Evolutionary conservation across 1,140 invertebrate species (phyloP).

Genomic region (Philotrypesis tridentata): DNA sequence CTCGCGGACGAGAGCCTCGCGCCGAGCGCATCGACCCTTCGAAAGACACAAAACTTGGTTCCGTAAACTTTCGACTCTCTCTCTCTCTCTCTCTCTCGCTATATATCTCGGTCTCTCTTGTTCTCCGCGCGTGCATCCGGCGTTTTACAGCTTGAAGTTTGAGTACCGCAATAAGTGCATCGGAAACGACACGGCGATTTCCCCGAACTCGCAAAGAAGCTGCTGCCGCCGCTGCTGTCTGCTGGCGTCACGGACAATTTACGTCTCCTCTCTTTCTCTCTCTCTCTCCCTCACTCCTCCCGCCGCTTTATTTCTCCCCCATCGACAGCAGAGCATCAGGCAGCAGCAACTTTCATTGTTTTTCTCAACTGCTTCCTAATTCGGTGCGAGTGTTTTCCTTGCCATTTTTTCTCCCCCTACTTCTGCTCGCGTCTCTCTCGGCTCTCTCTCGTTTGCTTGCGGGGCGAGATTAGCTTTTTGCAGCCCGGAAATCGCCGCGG

Average conservation of each 20-base stretch:
- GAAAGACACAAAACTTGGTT: not conserved
- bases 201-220: conserved; percentile 11
- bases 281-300: too few species aligned
- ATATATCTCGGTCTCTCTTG: too few species aligned
- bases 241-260: conserved; percentile 12
- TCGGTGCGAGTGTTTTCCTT: not conserved
- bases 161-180: conserved; percentile 22
- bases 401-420: not conserved
- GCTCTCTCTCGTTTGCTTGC: not conserved
- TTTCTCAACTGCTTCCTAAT: not conserved
- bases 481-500: not conserved
- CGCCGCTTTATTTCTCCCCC: not conserved
- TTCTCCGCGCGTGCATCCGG: too few species aligned
- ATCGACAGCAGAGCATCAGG: not conserved
- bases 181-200: conserved; percentile 13
- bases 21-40: not conserved
- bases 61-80: not conserved
- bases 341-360: not conserved
- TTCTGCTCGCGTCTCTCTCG: not conserved
- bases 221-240: conserved; percentile 6
- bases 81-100: not conserved
- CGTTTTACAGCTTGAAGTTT: conserved; percentile 1
- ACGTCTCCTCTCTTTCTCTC: too few species aligned
- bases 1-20: too few species aligned
- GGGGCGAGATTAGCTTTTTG: not conserved